These are phyloP conservation scores for Caerostris extrusa DNA, from an alignment of 1,140 invertebrate species.

Conservation along the genomic window DNA sequence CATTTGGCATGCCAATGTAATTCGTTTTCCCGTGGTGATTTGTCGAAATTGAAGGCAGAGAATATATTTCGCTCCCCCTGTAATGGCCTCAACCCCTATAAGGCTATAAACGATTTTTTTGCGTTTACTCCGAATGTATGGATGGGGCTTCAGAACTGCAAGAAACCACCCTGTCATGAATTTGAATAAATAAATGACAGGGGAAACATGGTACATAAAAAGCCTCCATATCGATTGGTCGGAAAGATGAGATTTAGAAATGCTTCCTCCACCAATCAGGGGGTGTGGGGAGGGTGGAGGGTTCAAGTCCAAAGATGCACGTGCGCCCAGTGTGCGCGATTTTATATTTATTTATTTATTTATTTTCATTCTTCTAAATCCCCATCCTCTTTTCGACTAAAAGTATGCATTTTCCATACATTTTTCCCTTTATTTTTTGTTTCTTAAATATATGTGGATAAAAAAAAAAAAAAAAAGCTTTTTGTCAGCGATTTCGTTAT, in stretches of 20 bases:
- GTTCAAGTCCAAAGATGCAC: not conserved
- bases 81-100: slow-evolving; percentile 18
- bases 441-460: slow-evolving; percentile 9
- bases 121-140: slow-evolving; percentile 8
- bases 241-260: slow-evolving; percentile 74
- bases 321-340: not conserved
- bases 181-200: slow-evolving; percentile 72
- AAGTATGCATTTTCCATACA: slow-evolving; percentile 51
- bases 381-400: slow-evolving; percentile 45
- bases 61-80: not conserved
- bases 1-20: slow-evolving; percentile 50
- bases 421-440: slow-evolving; percentile 42
- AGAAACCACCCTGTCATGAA: slow-evolving; percentile 50
- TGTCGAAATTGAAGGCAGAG: not conserved
- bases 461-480: slow-evolving; percentile 28
- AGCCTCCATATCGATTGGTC: slow-evolving; percentile 70
- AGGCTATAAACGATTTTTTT: slow-evolving; percentile 3
- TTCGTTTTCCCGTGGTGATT: slow-evolving; percentile 55
- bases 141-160: not conserved
- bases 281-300: not conserved
- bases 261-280: slow-evolving; percentile 64
- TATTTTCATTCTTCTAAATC: slow-evolving; percentile 64
- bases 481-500: slow-evolving; percentile 76
- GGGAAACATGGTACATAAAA: slow-evolving; percentile 61
- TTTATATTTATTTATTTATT: slow-evolving; percentile 23